Base-by-base conservation (phyloP, 2,113 vertebrate genomes). In the Nothocercus julius region DNA sequence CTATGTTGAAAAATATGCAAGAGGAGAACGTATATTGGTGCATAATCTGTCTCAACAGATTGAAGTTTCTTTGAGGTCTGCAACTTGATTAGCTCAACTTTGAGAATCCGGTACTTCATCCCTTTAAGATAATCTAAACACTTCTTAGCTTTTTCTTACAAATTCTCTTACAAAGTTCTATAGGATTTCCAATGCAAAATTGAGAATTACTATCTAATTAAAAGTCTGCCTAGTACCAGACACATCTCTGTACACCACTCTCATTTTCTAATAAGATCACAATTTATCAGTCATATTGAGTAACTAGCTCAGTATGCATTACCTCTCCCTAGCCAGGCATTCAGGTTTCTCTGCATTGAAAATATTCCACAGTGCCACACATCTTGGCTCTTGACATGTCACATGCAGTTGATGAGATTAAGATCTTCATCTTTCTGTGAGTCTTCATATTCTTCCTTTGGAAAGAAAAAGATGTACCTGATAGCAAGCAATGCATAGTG, bases 351-450 rank as follows among this genome's bases (percentile, higher is more conserved):
- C 22, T 66, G 11, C 9, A 11, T 6, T 62, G 56, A 36, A 79
- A 88, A 68, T 70, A 51, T 11, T 16, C 11, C 28, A 69, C 28
- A 53, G 13, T 59, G 47, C 59, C 64, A 72, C 59, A 38, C 7
- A 21, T 85, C 78, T 68, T 80, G 7, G 13, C 28, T 89, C 72
- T 78, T 73, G 40, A 13, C 45, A 54, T 61, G 56, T 70, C 25
- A 38, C 4, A 13, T 34, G 27, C 14, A 75, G 44, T 32, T 72
- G 42, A 68, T 44, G 42, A 64, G 19, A 69, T 80, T 75, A 90
- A 90, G 73, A 42, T 88, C 32, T 66, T 90, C 47, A 84, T 92
- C 36, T 38, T 91, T 80, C n/a, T 27, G 9, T 75, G 61, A 74
- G 25, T 34, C 56, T 82, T 90, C 82, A 42, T n/a, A 38, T 75